Percentiles rank a stretch among this genome's conserved stretches.
phyloP scores from a whole-genome alignment of 2,113 vertebrate species.

The Felis chaus region DNA sequence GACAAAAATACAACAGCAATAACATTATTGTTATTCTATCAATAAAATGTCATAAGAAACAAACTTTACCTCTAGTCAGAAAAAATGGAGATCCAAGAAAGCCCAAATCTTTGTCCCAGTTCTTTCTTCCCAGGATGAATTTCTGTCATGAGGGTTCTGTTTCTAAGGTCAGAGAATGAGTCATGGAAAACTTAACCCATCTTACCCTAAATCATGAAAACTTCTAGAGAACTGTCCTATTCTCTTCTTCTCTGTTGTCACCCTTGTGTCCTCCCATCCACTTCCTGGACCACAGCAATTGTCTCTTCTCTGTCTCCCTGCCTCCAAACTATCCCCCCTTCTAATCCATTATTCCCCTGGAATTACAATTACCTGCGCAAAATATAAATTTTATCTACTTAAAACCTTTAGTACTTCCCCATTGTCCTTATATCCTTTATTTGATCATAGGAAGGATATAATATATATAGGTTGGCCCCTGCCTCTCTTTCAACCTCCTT shows the following conservation, averaged over 20 bases:
- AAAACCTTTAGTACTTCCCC: background rate
- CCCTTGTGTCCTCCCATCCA: background rate
- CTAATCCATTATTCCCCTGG: background rate
- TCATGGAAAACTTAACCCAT: rapidly evolving
- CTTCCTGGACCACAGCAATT: background rate
- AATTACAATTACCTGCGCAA: background rate
- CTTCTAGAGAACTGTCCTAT: background rate
- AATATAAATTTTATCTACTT: background rate
- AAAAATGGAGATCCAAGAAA: background rate
- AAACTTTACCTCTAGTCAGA: background rate
- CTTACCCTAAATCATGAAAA: background rate
- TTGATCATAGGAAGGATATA: background rate
- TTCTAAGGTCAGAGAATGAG: background rate
- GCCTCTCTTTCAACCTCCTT: background rate
- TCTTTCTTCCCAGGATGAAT: background rate
- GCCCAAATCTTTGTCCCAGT: background rate
- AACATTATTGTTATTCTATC: background rate
- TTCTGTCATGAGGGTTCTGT: background rate
- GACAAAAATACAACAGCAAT: background rate
- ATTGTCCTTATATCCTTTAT: background rate
- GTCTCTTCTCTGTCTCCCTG: background rate
- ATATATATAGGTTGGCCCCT: rapidly evolving
- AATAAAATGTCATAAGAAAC: background rate
- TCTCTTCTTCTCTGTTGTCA: background rate
- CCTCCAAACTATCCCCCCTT: background rate